Conservation (phyloP, 2,888 invertebrate genomes). For the Hermodice carunculata region DNA sequence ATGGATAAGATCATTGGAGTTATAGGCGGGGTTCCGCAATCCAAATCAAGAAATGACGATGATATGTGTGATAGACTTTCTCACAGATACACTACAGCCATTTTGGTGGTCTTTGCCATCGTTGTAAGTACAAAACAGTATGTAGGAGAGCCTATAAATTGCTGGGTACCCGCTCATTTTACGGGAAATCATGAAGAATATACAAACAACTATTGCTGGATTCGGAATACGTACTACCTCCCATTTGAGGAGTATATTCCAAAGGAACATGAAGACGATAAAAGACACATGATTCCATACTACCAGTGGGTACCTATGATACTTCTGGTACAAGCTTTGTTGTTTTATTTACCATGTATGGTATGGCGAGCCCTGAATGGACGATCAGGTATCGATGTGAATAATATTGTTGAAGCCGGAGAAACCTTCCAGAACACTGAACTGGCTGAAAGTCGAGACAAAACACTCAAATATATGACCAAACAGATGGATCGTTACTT, state of each 20-base stretch:
- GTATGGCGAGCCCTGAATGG: slow-evolving; percentile 39
- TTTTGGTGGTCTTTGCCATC: slow-evolving; percentile 41
- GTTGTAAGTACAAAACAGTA: slow-evolving; percentile 44
- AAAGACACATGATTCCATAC: slow-evolving; percentile 44
- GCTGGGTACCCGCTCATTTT: slow-evolving; percentile 49
- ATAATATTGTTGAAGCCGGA: slow-evolving; percentile 46
- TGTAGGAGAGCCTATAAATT: slow-evolving; percentile 46
- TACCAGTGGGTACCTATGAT: slow-evolving; percentile 50
- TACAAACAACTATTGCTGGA: slow-evolving; percentile 49
- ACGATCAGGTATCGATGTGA: slow-evolving; percentile 45
- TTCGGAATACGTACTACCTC: slow-evolving; percentile 47
- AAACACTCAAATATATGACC: slow-evolving; percentile 43
- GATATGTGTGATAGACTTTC: slow-evolving; percentile 40
- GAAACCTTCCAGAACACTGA: slow-evolving; percentile 47
- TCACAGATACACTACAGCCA: slow-evolving; percentile 40
- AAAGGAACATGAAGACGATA: slow-evolving; percentile 41
- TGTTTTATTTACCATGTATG: slow-evolving; percentile 39
- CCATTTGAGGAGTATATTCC: slow-evolving; percentile 46
- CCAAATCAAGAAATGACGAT: slow-evolving; percentile 42
- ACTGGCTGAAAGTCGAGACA: slow-evolving; percentile 36
- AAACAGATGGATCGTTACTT: slow-evolving; percentile 47
- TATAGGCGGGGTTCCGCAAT: slow-evolving; percentile 38
- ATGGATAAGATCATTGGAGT: slow-evolving; percentile 47
- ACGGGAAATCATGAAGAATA: slow-evolving; percentile 44
- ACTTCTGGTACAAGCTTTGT: slow-evolving; percentile 42